Percentiles rank a stretch among this genome's conserved stretches.
Evolutionary conservation across 2,797 vertebrate genomes (phyloP).

Genomic region (Mus minutoides): DNA sequence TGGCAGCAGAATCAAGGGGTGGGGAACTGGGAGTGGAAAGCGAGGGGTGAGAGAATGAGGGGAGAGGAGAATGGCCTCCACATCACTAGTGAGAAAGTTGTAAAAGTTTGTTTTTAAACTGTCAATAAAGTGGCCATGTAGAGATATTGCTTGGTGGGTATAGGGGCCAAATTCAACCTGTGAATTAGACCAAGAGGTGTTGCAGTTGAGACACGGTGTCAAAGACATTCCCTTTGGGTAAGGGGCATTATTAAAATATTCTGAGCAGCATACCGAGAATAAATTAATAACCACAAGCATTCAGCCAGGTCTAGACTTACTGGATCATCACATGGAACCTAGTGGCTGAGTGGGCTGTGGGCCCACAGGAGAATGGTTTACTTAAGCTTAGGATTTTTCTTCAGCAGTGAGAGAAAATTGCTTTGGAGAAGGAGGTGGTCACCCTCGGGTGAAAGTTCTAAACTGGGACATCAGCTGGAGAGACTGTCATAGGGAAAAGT

Average conservation of each 20-base stretch:
- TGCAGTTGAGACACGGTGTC: no score
- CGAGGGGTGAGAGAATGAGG: no score
- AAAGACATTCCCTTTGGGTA: neutral
- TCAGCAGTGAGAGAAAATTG: neutral
- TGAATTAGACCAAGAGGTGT: no score
- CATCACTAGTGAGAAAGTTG: no score
- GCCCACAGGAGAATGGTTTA: neutral
- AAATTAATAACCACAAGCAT: neutral
- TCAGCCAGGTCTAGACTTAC: neutral
- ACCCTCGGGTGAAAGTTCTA: neutral
- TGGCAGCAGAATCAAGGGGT: no score
- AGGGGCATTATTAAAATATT: neutral
- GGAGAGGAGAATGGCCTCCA: no score
- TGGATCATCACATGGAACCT: neutral
- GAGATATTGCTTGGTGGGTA: no score
- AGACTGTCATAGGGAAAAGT: neutral
- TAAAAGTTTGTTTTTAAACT: no score
- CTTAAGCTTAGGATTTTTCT: neutral
- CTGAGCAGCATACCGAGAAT: neutral
- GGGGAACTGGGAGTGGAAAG: no score
- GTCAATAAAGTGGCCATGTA: no score
- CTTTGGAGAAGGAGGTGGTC: neutral
- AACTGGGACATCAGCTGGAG: neutral
- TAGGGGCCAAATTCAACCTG: no score
- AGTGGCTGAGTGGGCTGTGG: neutral